phyloP scores from a whole-genome alignment of 2,113 vertebrate genomes.

The Glaucidium brasilianum region DNA sequence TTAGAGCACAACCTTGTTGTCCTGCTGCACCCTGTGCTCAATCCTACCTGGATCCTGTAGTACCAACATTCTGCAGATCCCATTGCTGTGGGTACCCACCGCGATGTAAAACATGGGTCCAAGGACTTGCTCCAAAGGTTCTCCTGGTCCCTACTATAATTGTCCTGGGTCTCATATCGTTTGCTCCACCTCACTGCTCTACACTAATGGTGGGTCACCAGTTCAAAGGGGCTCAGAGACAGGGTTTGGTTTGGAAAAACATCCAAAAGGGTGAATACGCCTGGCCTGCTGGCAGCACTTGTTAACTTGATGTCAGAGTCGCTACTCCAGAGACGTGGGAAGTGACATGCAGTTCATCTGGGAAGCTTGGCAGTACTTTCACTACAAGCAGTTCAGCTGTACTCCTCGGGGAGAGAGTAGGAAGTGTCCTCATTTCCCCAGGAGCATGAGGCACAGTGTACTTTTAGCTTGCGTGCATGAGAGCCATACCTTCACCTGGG shows the following conservation, averaged over 20 bases:
- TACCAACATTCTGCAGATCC: background rate
- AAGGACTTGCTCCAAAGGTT: background rate
- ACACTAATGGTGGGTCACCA: background rate
- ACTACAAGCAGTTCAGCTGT: background rate
- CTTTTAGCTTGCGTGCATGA: background rate
- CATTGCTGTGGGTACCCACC: background rate
- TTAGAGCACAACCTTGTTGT: background rate
- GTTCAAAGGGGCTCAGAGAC: background rate
- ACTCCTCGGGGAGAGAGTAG: slow-evolving; percentile 34
- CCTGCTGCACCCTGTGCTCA: background rate
- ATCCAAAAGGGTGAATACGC: background rate
- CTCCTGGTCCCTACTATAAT: background rate
- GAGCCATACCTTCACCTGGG: slow-evolving; percentile 25
- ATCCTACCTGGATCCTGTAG: background rate
- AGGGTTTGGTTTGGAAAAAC: background rate
- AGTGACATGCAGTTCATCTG: slow-evolving; percentile 26
- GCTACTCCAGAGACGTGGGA: slow-evolving; percentile 29
- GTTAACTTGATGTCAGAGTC: background rate
- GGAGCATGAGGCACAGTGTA: background rate
- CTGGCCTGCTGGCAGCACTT: background rate
- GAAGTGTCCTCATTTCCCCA: slow-evolving; percentile 35
- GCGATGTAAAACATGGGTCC: background rate
- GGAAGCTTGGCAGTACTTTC: slow-evolving; percentile 40
- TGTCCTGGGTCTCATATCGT: background rate
- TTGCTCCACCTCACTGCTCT: background rate